Base-by-base conservation (phyloP, 1,140 invertebrate species). In the Anastatus disparis region DNA sequence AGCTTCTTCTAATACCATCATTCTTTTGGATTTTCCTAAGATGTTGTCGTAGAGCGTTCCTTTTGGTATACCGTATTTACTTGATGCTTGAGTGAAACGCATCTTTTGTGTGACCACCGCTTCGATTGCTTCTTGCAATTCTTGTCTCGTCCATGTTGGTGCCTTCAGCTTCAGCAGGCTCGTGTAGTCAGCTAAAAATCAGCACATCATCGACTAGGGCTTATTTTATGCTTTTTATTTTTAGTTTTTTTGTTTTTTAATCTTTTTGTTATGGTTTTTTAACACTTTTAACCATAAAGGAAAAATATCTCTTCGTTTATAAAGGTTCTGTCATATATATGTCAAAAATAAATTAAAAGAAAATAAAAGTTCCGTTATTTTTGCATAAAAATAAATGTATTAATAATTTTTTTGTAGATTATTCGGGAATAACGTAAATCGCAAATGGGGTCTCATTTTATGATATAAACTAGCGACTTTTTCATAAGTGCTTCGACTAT, bases 31-130 rank as follows among this genome's bases (percentile, higher is more conserved):
- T 84, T 93, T 93, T 13, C 92, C 92, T 59, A 93, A 84, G 77
- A 93, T 93, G 81, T 93, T 93, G 85, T 93, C 91, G 85, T 93
- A 93, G 15, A 93, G 86, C 2, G 92, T 93, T 20, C 91, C 91
- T 82, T 93, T 93, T 0, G 92, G 92, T 79, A 93, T 92, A 64
- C 90, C 89, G 82, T 89, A 93, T 70, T 89, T 86, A 3, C 89
- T 87, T 2, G 91, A 89, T 0, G 91, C 92, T 79, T 92, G 91
- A 9, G 92, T 92, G 83, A 93, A 93, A 48, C 91, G 89, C 91
- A 93, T 92, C 80, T 88, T 88, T 82, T 93, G 91, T 17, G 88
- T 91, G 67, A 93, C 90, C 42, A 93, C 91, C 1, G 91, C 91
- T 72, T 91, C 89, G 73, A 93, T 93, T 29, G 91, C 92, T 76